These are phyloP conservation scores for Ametastegia equiseti DNA, from an alignment of 2,888 invertebrate genomes.

Conservation along the genomic window DNA sequence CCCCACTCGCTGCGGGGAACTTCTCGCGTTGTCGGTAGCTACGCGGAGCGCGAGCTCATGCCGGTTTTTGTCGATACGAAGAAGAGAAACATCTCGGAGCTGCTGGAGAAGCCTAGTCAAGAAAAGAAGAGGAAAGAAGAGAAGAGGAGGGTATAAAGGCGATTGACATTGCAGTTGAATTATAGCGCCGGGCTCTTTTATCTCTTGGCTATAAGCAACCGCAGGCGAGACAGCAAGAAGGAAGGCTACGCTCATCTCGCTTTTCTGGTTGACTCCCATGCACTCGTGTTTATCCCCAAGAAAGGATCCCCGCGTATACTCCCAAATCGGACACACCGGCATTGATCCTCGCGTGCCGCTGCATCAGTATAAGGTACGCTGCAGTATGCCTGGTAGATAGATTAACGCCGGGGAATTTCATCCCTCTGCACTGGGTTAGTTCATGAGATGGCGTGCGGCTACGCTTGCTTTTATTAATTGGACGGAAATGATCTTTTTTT, in stretches of 20 bases:
- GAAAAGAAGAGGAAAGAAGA: no score
- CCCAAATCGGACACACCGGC: not conserved
- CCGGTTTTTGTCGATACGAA: slow-evolving; percentile 28
- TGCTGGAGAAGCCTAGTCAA: no score
- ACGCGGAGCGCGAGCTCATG: slow-evolving; percentile 19
- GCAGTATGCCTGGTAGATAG: not conserved
- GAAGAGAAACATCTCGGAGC: no score
- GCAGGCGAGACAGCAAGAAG: not conserved
- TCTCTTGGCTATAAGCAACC: slow-evolving; percentile 1
- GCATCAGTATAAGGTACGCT: not conserved
- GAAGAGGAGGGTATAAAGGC: not conserved
- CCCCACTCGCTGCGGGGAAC: no score
- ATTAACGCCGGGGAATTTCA: slow-evolving; percentile 16
- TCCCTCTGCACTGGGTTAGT: no score
- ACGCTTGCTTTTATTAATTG: not conserved
- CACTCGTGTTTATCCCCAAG: slow-evolving; percentile 37
- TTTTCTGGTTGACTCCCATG: not conserved
- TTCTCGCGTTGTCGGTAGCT: no score
- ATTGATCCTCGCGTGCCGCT: slow-evolving; percentile 12
- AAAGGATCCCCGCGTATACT: slow-evolving; percentile 12
- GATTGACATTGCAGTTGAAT: slow-evolving; percentile 44
- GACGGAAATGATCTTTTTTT: not conserved
- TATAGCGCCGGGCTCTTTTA: slow-evolving; percentile 44
- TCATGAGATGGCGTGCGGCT: not conserved
- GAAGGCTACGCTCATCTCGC: not conserved